phyloP scores from a whole-genome alignment of 2,113 vertebrate genomes.

The Aptenodytes forsteri region DNA sequence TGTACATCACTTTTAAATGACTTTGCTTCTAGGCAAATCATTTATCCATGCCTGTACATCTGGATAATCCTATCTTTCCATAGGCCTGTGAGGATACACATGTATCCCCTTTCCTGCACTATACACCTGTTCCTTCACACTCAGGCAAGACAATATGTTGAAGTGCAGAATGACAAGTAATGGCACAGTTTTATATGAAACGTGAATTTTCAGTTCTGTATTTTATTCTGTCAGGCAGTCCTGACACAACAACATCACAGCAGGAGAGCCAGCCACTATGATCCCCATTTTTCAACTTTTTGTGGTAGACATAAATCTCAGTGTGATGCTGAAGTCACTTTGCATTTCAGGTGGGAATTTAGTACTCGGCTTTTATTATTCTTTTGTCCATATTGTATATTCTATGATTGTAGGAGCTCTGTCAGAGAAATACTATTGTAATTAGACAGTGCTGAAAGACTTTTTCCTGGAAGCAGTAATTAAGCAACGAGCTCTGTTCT shows the following conservation, averaged over 20 bases:
- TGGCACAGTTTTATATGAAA: not conserved
- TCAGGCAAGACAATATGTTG: not conserved
- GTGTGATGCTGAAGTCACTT: not conserved
- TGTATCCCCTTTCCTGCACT: not conserved
- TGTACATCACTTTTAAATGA: not conserved
- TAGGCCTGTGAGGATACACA: not conserved
- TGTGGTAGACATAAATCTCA: not conserved
- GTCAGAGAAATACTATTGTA: not conserved
- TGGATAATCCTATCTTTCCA: not conserved
- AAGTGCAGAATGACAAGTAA: not conserved
- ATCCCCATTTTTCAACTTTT: conserved; percentile 4
- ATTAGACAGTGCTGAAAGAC: not conserved
- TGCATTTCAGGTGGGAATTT: not conserved
- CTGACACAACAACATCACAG: not conserved
- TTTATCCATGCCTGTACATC: not conserved
- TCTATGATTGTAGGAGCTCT: not conserved
- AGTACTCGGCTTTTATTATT: not conserved
- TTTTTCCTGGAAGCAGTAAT: not conserved
- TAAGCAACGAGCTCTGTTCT: not conserved
- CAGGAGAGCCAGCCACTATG: not conserved
- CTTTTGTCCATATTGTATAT: not conserved
- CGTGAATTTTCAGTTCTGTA: not conserved
- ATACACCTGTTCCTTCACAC: not conserved
- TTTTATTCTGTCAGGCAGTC: not conserved
- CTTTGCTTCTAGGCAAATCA: not conserved